Base-by-base conservation (phyloP, 2,888 invertebrate species). In the Euzetes globulus region DNA sequence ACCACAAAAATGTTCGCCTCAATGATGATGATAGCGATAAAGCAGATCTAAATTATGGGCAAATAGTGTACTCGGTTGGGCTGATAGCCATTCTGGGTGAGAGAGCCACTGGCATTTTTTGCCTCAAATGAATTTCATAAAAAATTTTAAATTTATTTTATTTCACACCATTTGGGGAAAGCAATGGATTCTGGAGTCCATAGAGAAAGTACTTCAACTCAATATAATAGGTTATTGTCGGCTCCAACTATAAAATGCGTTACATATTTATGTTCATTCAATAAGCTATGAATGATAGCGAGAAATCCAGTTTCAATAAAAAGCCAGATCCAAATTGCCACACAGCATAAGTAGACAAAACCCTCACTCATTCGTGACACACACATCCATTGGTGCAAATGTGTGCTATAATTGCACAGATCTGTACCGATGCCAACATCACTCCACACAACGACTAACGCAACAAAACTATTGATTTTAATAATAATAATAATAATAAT, bases 1-100 rank as follows among this genome's bases (percentile, higher is more conserved):
- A 63, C 63, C 63, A 33, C 63, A 63, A 63, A 63, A 63, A 63
- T 63, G 33, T 63, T 22, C 63, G 63, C 63, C 7, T 63, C 63
- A 25, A 15, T 29, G 63, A 63, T 63, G 63, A 63, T 63, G 29
- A 63, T 63, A n/a, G 29, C 63, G 63, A 63, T 63, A 63, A 63
- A 5, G 63, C 63, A 63, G 29, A 27, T 19, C 63, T 29, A 63
- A 63, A 63, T 63, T 63, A 63, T 63, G 63, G 63, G 29, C 63
- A 29, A 47, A 63, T 29, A 63, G 29, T 63, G 6, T 33, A 63
- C 22, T 9, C 22, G 9, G 4, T 55, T 22, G 55, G 9, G 55
- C 11, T 55, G 5, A 11, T 3, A 63, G 15, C 25, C 27, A 29
- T 29, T 27, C 29, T 3, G 4, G 22, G 22, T 3, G 3, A 47